Percentiles rank a stretch among this genome's conserved stretches.
Evolutionary conservation across 2,888 invertebrate genomes (phyloP).

Genomic region (Lochmaea capreae): DNA sequence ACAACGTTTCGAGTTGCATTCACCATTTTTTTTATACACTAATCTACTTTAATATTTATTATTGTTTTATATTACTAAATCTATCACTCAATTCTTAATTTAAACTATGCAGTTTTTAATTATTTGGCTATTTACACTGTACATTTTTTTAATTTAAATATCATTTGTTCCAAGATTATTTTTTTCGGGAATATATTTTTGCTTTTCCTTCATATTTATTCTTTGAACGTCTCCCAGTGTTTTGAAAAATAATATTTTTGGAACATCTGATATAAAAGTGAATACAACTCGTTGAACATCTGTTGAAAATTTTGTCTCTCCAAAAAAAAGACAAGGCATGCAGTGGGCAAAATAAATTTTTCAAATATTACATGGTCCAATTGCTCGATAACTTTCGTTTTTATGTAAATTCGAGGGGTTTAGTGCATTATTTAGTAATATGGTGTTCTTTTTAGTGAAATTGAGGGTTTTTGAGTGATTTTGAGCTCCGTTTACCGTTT

Average conservation of each 20-base stretch:
- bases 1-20: slow-evolving; percentile 12
- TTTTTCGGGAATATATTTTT: not conserved
- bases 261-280: slow-evolving; percentile 13
- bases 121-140: slow-evolving; percentile 45
- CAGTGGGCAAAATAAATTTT: not conserved
- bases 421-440: too few species aligned
- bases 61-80: slow-evolving; percentile 36
- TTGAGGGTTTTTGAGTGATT: too few species aligned
- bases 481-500: too few species aligned
- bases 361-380: too few species aligned
- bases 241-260: slow-evolving; percentile 6
- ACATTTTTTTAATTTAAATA: slow-evolving; percentile 36
- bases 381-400: too few species aligned
- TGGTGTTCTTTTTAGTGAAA: too few species aligned
- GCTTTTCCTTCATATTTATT: not conserved
- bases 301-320: not conserved
- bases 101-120: slow-evolving; percentile 32
- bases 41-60: slow-evolving; percentile 25
- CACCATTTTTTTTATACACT: slow-evolving; percentile 9
- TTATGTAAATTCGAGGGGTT: too few species aligned
- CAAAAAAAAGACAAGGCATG: not conserved
- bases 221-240: too few species aligned
- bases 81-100: slow-evolving; percentile 44
- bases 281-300: slow-evolving; percentile 20
- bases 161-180: not conserved